A percentile compares a stretch with the other conserved stretches of the same genome.
Conservation (phyloP, 2,797 vertebrate genomes). For the Peromyscus nudipes region DNA sequence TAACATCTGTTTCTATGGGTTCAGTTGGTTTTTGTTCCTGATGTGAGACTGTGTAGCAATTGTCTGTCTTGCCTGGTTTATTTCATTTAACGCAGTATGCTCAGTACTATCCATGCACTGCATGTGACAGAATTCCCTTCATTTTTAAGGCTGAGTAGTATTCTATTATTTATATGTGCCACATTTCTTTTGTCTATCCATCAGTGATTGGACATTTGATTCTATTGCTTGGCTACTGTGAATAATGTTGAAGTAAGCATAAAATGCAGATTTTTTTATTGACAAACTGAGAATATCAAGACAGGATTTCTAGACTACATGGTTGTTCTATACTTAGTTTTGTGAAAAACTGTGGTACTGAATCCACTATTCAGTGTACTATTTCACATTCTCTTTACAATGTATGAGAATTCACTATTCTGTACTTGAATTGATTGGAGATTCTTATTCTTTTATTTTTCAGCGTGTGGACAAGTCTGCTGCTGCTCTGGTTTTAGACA, state of each 20-base stretch:
- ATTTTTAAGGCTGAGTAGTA: background rate
- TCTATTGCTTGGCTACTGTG: background rate
- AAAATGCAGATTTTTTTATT: background rate
- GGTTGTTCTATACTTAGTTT: background rate
- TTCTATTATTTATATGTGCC: background rate
- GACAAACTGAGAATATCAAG: background rate
- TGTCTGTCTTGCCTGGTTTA: background rate
- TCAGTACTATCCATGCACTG: background rate
- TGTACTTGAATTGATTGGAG: background rate
- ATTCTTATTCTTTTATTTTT: background rate
- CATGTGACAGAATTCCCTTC: background rate
- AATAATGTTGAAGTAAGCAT: background rate
- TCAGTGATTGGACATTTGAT: background rate
- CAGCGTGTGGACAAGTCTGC: background rate
- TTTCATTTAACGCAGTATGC: background rate
- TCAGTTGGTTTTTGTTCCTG: background rate
- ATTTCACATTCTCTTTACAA: background rate
- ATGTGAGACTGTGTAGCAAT: background rate
- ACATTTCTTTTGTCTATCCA: background rate
- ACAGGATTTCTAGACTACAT: background rate
- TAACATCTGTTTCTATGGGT: background rate
- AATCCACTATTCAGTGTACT: background rate
- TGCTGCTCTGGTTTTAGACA: background rate
- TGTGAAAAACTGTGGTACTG: background rate
- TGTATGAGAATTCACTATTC: background rate